Conservation (phyloP, 2,797 vertebrate genomes). For the Pyrocephalus nanus region DNA sequence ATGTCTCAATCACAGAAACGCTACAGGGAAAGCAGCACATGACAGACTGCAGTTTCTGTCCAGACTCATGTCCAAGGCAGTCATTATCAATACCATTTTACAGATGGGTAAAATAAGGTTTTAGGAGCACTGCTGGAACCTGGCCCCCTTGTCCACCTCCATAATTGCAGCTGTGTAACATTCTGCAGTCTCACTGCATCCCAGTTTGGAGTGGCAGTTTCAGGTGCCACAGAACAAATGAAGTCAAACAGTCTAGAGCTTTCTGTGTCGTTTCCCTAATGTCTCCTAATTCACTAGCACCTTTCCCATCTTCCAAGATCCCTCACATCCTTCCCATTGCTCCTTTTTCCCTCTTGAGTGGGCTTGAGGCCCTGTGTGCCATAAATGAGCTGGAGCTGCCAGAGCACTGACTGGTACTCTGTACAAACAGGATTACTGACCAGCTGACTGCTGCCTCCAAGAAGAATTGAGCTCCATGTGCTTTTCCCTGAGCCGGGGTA, state of each 20-base stretch:
- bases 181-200: neutral
- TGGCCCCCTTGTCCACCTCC: fast-evolving
- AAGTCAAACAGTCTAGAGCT: neutral
- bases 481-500: neutral
- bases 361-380: neutral
- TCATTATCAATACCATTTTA: neutral
- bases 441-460: neutral
- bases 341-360: neutral
- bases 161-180: neutral
- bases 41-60: neutral
- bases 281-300: neutral
- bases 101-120: neutral
- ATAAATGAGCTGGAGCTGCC: neutral
- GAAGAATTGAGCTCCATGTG: fast-evolving
- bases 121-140: neutral
- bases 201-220: neutral
- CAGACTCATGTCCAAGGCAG: neutral
- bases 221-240: neutral
- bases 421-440: neutral
- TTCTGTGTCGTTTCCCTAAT: neutral
- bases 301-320: neutral
- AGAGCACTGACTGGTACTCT: neutral
- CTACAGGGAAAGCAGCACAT: neutral
- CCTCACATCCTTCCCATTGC: neutral
- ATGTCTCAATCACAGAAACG: neutral